These are phyloP conservation scores for Cygnus atratus DNA, from an alignment of 2,113 vertebrate species.

Conservation along the genomic window DNA sequence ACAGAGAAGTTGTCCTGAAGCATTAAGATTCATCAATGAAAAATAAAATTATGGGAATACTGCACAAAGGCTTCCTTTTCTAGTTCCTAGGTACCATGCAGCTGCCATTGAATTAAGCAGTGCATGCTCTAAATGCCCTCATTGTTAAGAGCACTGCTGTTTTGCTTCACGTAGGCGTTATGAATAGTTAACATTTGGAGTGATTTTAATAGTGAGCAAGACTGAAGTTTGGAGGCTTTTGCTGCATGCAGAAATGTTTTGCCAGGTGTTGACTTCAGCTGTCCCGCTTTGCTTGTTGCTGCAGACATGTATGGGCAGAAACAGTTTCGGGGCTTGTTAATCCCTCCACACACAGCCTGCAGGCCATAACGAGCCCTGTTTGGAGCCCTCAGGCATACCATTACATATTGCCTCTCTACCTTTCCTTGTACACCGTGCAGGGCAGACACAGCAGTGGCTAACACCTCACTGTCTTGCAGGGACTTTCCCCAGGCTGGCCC, in stretches of 20 bases:
- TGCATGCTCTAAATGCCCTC: conserved; percentile 42
- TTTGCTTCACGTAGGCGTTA: conserved; percentile 50
- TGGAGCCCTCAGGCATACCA: not conserved
- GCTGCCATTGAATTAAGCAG: conserved; percentile 57
- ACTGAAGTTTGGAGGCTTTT: conserved; percentile 22
- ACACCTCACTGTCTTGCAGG: not conserved
- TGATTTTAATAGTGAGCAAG: conserved; percentile 38
- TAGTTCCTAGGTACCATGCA: conserved; percentile 10
- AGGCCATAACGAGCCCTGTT: not conserved
- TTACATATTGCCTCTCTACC: not conserved
- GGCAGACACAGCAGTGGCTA: not conserved
- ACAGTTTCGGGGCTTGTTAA: not conserved
- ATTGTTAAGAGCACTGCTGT: conserved; percentile 40
- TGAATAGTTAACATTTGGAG: conserved; percentile 54
- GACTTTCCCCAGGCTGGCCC: not conserved
- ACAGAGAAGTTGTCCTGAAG: not conserved
- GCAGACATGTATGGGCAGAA: not conserved
- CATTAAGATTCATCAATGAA: conserved; percentile 27
- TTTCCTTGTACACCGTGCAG: not conserved
- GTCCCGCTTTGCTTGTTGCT: conserved; percentile 20
- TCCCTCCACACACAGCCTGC: not conserved
- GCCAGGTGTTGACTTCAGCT: conserved; percentile 21
- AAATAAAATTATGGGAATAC: conserved; percentile 53
- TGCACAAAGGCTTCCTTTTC: conserved; percentile 47
- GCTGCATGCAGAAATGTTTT: conserved; percentile 31